Percentiles rank a stretch among this genome's conserved stretches.
Evolutionary conservation across 2,888 invertebrate species (phyloP).

Genomic region (Tetragnatha montana): DNA sequence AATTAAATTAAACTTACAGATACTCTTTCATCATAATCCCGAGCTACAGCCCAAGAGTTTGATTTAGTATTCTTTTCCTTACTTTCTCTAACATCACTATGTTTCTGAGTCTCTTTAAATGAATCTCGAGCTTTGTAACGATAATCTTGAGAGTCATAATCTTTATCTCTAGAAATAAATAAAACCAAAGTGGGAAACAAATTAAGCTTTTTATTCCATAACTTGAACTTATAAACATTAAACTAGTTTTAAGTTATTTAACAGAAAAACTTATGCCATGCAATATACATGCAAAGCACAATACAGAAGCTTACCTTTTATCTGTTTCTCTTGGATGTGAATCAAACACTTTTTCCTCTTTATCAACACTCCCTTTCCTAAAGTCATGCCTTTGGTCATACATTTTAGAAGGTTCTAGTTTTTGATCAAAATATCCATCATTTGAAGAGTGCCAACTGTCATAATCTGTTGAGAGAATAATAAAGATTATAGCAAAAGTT

Average conservation of each 20-base stretch:
- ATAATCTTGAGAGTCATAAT: constrained; percentile 69
- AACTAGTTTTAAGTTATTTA: not conserved
- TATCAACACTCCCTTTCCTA: constrained; percentile 56
- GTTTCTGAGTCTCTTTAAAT: constrained; percentile 54
- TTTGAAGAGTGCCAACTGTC: constrained; percentile 72
- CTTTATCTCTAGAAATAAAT: constrained; percentile 61
- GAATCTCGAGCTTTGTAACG: constrained; percentile 65
- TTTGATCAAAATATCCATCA: constrained; percentile 71
- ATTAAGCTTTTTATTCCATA: not conserved
- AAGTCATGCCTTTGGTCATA: constrained; percentile 72
- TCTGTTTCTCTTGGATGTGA: constrained; percentile 68
- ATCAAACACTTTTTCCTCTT: constrained; percentile 70
- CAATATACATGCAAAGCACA: not conserved
- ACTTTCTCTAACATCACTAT: constrained; percentile 39
- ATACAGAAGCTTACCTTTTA: constrained; percentile 18
- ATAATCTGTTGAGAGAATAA: constrained; percentile 34
- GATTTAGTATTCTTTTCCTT: constrained; percentile 59
- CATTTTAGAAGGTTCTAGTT: constrained; percentile 57
- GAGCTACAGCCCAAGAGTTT: constrained; percentile 67
- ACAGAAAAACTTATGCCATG: not conserved
- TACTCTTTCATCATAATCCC: constrained; percentile 71
- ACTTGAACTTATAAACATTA: not conserved
- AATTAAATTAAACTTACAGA: constrained; percentile 6
- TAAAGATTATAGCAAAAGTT: not conserved
- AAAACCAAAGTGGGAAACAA: not conserved